These are phyloP conservation scores for Euphonia xanthogaster DNA, from an alignment of 2,797 vertebrate species.

Conservation along the genomic window DNA sequence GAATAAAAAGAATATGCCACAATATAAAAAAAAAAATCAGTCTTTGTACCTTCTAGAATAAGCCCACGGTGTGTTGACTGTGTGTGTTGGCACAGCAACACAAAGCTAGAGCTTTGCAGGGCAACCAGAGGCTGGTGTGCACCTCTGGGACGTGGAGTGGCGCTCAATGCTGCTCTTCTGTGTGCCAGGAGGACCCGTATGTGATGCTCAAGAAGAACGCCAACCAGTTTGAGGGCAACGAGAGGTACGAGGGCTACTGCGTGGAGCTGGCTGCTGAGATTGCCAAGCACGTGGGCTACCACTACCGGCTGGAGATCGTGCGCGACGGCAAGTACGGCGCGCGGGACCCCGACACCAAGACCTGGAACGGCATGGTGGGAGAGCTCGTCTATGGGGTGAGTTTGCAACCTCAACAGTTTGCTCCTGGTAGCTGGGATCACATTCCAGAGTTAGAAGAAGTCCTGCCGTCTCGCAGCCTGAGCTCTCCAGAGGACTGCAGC, in stretches of 20 bases:
- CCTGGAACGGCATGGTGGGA: slow-evolving; percentile 99
- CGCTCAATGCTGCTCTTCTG: background rate
- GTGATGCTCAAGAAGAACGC: slow-evolving; percentile 99
- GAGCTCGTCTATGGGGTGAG: slow-evolving; percentile 98
- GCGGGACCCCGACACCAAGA: slow-evolving; percentile 90
- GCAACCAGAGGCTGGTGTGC: background rate
- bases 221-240: slow-evolving; percentile 90
- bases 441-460: background rate
- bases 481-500: background rate
- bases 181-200: slow-evolving; percentile 91
- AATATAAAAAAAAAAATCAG: background rate
- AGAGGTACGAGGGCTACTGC: slow-evolving; percentile 96
- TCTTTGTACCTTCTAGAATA: background rate
- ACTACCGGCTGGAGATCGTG: slow-evolving; percentile 94
- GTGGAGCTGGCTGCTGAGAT: slow-evolving; percentile 97
- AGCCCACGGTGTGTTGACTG: background rate
- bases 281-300: slow-evolving; percentile 95
- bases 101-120: background rate
- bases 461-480: background rate
- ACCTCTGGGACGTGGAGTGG: accelerated
- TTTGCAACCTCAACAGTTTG: background rate
- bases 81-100: background rate
- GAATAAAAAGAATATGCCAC: background rate
- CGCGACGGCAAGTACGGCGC: slow-evolving; percentile 96
- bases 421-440: background rate